Base-by-base conservation (phyloP, 37 sponge, comb jelly and placozoan genomes). In the Corticium candelabrum region DNA sequence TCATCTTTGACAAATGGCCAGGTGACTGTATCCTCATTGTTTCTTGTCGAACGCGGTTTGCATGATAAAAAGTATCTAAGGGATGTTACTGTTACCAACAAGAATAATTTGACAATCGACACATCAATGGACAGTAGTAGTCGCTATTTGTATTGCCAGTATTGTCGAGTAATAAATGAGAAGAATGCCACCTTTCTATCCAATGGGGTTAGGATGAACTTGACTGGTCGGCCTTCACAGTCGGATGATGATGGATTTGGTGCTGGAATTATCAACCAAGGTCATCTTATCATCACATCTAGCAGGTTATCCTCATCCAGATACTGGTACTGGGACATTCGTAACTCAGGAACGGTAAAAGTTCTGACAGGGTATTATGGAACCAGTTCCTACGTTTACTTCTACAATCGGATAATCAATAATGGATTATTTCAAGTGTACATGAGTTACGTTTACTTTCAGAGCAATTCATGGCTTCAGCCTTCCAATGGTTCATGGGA, bases 41-140 rank as follows among this genome's bases (percentile, higher is more conserved):
- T 21, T 27, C 62, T 50, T 21, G 62, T 50, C 62, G 21, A 50
- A 50, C 62, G 62, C 62, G 62, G 62, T 50, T 27, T 50, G 15
- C 21, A 50, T 21, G 62, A 50, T 50, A 11, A 50, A 34, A 70
- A 70, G 36, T 34, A 70, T 32, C 5, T 70, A 15, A 29, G 31
- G 31, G 4, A 70, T 32, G 31, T 70, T 7, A 70, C 36, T 15
- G 33, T 29, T 5, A 70, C 73, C 31, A 70, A 29, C 36, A 7
- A 7, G 33, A 29, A 70, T 30, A 70, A 70, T 15, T 15, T 70
- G 35, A 70, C 73, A 5, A 7, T 70, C 36, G 73, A 70, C 31
- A 5, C 73, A 4, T 70, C 73, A 7, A 70, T 70, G 73, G 73
- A 70, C 73, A 70, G 73, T 15, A 35, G 31, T 7, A 34, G 73